Evolutionary conservation across 2,797 vertebrate genomes (phyloP).

Genomic region (Kryptopterus vitreolus): DNA sequence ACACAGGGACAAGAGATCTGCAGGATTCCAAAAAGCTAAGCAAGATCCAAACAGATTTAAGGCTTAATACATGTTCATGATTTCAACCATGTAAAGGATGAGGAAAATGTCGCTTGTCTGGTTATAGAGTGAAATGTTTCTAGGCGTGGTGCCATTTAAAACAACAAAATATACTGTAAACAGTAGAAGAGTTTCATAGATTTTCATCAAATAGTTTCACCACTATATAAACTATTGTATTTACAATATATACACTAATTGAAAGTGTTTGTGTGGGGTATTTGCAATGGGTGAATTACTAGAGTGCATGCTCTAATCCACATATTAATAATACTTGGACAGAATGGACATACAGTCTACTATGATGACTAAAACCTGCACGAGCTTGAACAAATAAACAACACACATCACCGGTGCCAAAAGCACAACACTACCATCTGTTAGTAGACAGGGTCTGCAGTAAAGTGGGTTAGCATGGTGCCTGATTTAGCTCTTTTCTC

Average conservation of each 20-base stretch:
- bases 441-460: constrained; percentile 47
- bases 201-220: no score
- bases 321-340: not conserved
- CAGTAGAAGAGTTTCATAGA: not conserved
- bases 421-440: constrained; percentile 46
- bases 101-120: constrained; percentile 7
- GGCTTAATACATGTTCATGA: no score
- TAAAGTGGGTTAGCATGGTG: constrained; percentile 39
- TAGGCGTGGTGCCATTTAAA: not conserved
- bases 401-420: constrained; percentile 14
- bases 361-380: constrained; percentile 13
- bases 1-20: not conserved
- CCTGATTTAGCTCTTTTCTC: constrained; percentile 27
- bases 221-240: not conserved
- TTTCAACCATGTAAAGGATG: constrained; percentile 11
- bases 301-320: not conserved
- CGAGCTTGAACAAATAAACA: constrained; percentile 11
- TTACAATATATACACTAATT: not conserved
- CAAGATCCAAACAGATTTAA: not conserved
- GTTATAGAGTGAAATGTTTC: not conserved
- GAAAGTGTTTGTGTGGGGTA: not conserved
- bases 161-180: not conserved
- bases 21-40: not conserved
- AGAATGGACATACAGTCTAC: not conserved
- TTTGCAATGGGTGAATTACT: not conserved